Conservation (phyloP, 2,888 invertebrate genomes). For the Ceratothoa steindachneri region DNA sequence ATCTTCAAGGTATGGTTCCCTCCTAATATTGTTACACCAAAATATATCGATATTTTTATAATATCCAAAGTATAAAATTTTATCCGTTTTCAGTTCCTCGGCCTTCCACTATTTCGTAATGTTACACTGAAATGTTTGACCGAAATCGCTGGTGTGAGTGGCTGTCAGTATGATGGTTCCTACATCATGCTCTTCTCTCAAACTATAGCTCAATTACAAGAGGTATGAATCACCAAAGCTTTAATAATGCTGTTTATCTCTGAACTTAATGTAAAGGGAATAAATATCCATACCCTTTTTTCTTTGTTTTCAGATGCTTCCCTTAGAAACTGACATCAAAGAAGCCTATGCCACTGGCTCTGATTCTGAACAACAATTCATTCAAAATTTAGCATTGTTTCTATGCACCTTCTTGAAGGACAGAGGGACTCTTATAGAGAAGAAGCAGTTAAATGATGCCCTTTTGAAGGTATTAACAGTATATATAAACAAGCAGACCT, state of each 20-base stretch:
- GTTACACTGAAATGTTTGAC: conserved; percentile 96
- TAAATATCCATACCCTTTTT: no score
- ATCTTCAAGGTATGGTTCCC: conserved; percentile 74
- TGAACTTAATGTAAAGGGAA: no score
- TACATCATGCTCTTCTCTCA: conserved; percentile 84
- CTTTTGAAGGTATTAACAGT: conserved; percentile 61
- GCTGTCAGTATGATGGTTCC: conserved; percentile 81
- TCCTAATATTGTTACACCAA: no score
- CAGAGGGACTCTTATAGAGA: conserved; percentile 83
- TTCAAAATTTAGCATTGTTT: conserved; percentile 96
- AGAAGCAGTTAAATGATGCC: conserved; percentile 69
- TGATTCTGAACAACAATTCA: conserved; percentile 97
- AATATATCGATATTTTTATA: no score
- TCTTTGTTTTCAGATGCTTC: conserved; percentile 68
- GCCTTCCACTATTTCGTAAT: conserved; percentile 95
- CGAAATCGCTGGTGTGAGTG: conserved; percentile 90
- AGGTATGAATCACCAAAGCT: conserved; percentile 52
- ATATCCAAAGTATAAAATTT: no score
- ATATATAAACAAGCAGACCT: not conserved
- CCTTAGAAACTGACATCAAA: conserved; percentile 83
- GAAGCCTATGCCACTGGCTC: conserved; percentile 88
- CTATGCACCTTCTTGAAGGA: conserved; percentile 94
- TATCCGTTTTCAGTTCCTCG: conserved; percentile 68
- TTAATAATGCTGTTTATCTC: no score
- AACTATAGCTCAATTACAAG: conserved; percentile 86